These are phyloP conservation scores for Meiosimyza platycephala DNA, from an alignment of 2,888 invertebrate genomes.

Conservation along the genomic window DNA sequence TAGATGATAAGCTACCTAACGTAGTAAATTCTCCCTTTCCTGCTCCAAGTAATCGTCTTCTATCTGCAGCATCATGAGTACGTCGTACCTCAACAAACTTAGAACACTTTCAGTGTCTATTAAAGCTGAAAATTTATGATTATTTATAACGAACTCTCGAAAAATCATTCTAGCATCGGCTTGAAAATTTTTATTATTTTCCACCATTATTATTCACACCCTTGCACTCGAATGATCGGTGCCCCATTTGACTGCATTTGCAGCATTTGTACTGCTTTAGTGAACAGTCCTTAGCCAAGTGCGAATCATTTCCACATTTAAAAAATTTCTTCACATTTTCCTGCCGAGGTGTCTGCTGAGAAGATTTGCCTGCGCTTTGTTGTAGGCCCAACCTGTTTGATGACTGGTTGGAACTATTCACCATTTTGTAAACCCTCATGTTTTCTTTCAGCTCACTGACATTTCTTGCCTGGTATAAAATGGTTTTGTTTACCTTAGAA, in stretches of 20 bases:
- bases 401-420: conserved; percentile 29
- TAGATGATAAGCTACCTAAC: neutral
- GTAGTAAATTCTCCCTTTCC: neutral
- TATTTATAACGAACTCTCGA: neutral
- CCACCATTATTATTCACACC: too few relatives aligned
- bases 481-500: conserved; percentile 26
- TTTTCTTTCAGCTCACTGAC: conserved; percentile 31
- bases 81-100: neutral
- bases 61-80: neutral
- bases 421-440: conserved; percentile 35
- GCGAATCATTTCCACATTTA: conserved; percentile 14
- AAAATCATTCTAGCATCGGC: neutral
- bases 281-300: neutral
- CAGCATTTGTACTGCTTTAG: conserved; percentile 3
- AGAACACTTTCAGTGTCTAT: neutral
- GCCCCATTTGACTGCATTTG: conserved; percentile 4
- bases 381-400: neutral
- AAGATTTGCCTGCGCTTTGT: neutral
- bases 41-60: neutral
- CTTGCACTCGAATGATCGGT: conserved; percentile 4
- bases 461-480: conserved; percentile 37
- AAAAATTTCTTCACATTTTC: conserved; percentile 8
- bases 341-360: neutral
- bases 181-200: neutral
- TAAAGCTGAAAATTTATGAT: neutral